Evolutionary conservation across 2,888 invertebrate genomes (phyloP).

Genomic region (Hyles lineata): DNA sequence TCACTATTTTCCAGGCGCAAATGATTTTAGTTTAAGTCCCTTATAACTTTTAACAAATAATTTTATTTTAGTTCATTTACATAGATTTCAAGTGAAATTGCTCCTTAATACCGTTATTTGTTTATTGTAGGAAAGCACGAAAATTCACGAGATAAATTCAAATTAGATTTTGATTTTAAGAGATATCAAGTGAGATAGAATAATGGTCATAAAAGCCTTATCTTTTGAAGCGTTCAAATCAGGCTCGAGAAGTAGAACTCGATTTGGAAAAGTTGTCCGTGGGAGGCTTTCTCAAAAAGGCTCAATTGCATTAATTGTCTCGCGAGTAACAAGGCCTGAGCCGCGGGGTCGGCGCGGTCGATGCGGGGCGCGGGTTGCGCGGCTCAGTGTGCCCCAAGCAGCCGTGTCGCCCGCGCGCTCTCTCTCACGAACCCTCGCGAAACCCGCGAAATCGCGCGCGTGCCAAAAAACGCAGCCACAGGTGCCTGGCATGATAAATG

Average conservation of each 20-base stretch:
- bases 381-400: slow-evolving; percentile 63
- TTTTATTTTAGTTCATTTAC: not conserved
- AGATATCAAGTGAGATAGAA: too few species aligned
- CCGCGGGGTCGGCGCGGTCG: slow-evolving; percentile 40
- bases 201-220: not conserved
- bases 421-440: slow-evolving; percentile 3
- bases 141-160: too few species aligned
- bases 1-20: not conserved
- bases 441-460: slow-evolving; percentile 24
- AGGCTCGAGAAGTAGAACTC: slow-evolving; percentile 5
- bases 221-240: not conserved
- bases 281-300: slow-evolving; percentile 49
- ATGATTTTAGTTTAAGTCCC: not conserved
- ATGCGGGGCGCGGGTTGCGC: slow-evolving; percentile 52
- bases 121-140: too few species aligned
- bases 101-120: too few species aligned
- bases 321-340: slow-evolving; percentile 62
- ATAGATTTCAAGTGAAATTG: not conserved
- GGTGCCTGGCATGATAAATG: slow-evolving; percentile 71
- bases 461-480: slow-evolving; percentile 53
- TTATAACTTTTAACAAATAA: not conserved
- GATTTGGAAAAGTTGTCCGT: slow-evolving; percentile 31
- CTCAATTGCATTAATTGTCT: slow-evolving; percentile 65
- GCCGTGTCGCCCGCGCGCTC: slow-evolving; percentile 60
- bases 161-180: too few species aligned